Conservation (phyloP, 23 tunicate species). For the Trididemnum miniatum region DNA sequence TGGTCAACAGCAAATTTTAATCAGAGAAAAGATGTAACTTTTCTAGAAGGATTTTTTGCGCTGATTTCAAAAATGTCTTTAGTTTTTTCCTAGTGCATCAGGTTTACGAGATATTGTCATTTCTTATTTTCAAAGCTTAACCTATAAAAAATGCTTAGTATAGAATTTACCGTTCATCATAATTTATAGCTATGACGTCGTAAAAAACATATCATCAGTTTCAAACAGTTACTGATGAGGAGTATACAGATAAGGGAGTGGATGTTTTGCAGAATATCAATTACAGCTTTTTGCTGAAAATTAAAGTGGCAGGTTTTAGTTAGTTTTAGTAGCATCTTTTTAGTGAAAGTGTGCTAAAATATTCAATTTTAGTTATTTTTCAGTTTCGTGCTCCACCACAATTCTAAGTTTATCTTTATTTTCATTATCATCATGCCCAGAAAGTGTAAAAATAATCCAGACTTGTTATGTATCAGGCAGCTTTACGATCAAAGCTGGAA, state of each 20-base stretch:
- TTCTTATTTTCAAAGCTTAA: slow-evolving; percentile 14
- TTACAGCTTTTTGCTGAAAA: slow-evolving; percentile 18
- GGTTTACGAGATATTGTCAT: slow-evolving; percentile 24
- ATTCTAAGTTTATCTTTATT: slow-evolving; percentile 1
- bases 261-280: slow-evolving; percentile 6
- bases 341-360: slow-evolving; percentile 14
- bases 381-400: not conserved
- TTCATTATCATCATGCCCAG: slow-evolving; percentile 19
- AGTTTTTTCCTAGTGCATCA: slow-evolving; percentile 35
- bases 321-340: slow-evolving; percentile 18
- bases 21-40: too few species aligned
- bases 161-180: not conserved
- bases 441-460: slow-evolving; percentile 31
- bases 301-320: not conserved
- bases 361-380: slow-evolving; percentile 3
- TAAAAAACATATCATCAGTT: not conserved
- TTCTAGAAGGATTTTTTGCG: slow-evolving; percentile 17
- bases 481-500: slow-evolving; percentile 17
- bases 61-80: slow-evolving; percentile 35
- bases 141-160: slow-evolving; percentile 8
- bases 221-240: slow-evolving; percentile 18
- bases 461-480: slow-evolving; percentile 27
- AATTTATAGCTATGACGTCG: slow-evolving; percentile 1
- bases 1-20: too few species aligned
- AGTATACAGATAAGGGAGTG: slow-evolving; percentile 22